Base-by-base conservation (phyloP, 2,888 invertebrate genomes). In the Hydrotaea cyrtoneurina region DNA sequence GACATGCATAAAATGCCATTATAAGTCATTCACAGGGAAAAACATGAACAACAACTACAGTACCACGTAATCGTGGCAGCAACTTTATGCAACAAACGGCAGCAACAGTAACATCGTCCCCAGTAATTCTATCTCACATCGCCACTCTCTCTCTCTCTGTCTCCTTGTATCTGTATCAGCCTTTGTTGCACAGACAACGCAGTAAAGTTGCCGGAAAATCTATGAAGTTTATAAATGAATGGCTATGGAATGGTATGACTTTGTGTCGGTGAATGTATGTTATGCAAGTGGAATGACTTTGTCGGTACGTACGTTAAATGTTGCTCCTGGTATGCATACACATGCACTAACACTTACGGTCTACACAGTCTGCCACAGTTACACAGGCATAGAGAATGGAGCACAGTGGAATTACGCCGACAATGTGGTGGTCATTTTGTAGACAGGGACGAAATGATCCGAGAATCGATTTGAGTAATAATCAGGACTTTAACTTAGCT, bases 211-310 rank as follows among this genome's bases (percentile, higher is more conserved):
- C 74, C 31, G 43, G 46, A 62, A 80, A 76, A 75, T 78, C 23
- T 72, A 75, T 82, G 36, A 64, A 76, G 26, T 76, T 76, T 83
- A 76, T 21, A 73, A 76, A 73, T 83, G 59, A 59, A 59, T 74
- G 53, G 53, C 43, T 79, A 31, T 1, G 17, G 31, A 8, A 55
- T 19, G 55, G 31, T 10, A 55, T 19, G 55, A 55, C 55, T 55
- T 21, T 55, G 55, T 53, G 39, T 10, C 39, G 11, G 53, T 55
- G 21, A 55, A 55, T 55, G 23, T 59, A 23, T 59, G 23, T n/a
- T n/a, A n/a, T 50, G 50, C 13, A 13, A 23, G 59, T 23, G 23
- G 15, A 62, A 62, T 62, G 26, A 23, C 62, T 62, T 62, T 62
- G 62, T 62, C 66, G 19, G 66, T 66, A 19, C 36, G 62, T 26